Conservation (phyloP, 1,140 invertebrate genomes). For the Batillaria attramentaria region DNA sequence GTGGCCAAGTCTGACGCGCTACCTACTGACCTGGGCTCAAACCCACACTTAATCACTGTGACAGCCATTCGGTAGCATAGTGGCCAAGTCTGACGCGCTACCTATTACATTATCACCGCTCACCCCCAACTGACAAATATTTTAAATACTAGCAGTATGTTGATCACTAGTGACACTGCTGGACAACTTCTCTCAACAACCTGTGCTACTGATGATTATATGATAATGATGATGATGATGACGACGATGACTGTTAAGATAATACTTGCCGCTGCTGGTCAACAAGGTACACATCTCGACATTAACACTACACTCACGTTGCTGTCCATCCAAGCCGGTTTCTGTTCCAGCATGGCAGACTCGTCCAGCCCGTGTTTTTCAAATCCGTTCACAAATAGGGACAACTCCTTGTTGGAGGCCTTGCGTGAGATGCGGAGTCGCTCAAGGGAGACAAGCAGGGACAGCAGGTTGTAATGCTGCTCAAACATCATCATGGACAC, state of each 20-base stretch:
- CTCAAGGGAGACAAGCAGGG: slow-evolving; percentile 65
- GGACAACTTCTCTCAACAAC: too few relatives aligned
- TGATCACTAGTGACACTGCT: too few relatives aligned
- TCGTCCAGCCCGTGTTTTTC: slow-evolving; percentile 58
- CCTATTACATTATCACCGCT: too few relatives aligned
- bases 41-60: too few relatives aligned
- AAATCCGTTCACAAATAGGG: slow-evolving; percentile 68
- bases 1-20: too few relatives aligned
- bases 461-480: slow-evolving; percentile 61
- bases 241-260: neutral
- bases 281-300: too few relatives aligned
- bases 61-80: too few relatives aligned
- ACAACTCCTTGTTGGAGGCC: slow-evolving; percentile 62
- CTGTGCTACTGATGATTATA: neutral
- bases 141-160: too few relatives aligned
- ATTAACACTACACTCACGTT: slow-evolving; percentile 54
- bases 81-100: too few relatives aligned
- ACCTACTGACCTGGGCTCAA: too few relatives aligned
- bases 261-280: too few relatives aligned
- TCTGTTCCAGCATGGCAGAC: slow-evolving; percentile 47
- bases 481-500: slow-evolving; percentile 70
- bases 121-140: too few relatives aligned
- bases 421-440: slow-evolving; percentile 55
- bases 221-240: neutral
- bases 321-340: slow-evolving; percentile 64